phyloP scores from a whole-genome alignment of 2,113 vertebrate genomes.

The Rhadina sibilatrix region DNA sequence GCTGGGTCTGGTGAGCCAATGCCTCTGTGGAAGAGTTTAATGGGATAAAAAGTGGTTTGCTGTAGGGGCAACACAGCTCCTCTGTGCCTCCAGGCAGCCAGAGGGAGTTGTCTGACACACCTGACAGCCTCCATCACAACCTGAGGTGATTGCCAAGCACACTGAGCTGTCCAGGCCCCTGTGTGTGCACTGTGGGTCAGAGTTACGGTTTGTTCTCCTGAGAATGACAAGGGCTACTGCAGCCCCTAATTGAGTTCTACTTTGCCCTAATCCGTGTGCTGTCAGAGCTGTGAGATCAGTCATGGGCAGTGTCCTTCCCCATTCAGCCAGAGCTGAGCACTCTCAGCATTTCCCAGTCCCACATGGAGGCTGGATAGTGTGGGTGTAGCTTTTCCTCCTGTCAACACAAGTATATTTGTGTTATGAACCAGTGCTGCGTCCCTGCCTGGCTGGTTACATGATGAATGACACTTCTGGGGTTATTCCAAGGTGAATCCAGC shows the following conservation, averaged over 20 bases:
- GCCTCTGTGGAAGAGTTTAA: background rate
- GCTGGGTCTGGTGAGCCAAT: background rate
- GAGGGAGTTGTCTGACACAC: background rate
- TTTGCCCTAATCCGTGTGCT: background rate
- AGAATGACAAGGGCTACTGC: background rate
- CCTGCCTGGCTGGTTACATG: background rate
- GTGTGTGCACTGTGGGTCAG: background rate
- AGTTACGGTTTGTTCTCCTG: accelerated
- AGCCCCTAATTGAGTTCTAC: background rate
- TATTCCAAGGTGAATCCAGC: background rate
- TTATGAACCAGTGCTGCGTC: background rate
- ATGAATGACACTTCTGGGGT: background rate
- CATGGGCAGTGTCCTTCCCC: background rate
- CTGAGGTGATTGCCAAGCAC: background rate
- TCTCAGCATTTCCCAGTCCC: background rate
- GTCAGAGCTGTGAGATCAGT: background rate
- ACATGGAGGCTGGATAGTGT: accelerated
- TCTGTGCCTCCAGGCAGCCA: background rate
- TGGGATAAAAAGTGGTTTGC: background rate
- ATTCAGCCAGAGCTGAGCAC: background rate
- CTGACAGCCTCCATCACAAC: background rate
- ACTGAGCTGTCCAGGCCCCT: background rate
- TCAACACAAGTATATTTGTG: accelerated
- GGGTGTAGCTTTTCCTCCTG: background rate
- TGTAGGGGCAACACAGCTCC: background rate